Conservation (phyloP, 2,797 vertebrate species). For the Phrynocephalus vlangalii region DNA sequence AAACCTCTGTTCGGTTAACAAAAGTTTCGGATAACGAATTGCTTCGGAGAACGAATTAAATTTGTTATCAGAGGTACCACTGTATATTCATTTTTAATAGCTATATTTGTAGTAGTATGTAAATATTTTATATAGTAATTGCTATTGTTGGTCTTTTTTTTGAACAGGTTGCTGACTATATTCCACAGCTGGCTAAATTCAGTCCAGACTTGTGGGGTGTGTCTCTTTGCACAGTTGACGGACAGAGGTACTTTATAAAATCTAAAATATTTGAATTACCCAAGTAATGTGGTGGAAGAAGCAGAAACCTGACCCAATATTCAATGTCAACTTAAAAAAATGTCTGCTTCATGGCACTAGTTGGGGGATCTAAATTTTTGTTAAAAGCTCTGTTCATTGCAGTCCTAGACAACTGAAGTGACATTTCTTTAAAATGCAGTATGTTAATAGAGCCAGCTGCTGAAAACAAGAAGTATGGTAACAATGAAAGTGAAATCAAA, state of each 20-base stretch:
- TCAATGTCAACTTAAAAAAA: not conserved
- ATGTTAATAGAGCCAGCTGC: not conserved
- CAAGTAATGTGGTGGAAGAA: not conserved
- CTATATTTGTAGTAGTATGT: not conserved
- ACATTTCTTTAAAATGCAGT: not conserved
- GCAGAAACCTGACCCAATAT: not conserved
- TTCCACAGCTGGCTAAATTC: slow-evolving; percentile 97
- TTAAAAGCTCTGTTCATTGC: not conserved
- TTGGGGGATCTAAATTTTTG: not conserved
- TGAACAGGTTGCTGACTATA: slow-evolving; percentile 95
- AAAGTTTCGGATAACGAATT: too few species aligned
- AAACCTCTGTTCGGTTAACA: too few species aligned
- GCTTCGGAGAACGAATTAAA: too few species aligned
- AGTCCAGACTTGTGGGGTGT: slow-evolving; percentile 97
- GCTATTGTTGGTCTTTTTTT: slow-evolving; percentile 43
- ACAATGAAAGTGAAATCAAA: too few species aligned
- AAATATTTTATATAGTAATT: not conserved
- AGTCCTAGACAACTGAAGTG: not conserved
- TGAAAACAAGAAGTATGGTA: too few species aligned
- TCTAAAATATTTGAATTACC: not conserved
- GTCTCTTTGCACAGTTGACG: slow-evolving; percentile 96
- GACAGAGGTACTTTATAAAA: slow-evolving; percentile 86
- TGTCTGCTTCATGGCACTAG: not conserved
- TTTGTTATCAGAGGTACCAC: too few species aligned
- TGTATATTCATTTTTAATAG: not conserved